These are phyloP conservation scores for Zhengitettix transpicula DNA, from an alignment of 2,888 invertebrate genomes.

Conservation along the genomic window DNA sequence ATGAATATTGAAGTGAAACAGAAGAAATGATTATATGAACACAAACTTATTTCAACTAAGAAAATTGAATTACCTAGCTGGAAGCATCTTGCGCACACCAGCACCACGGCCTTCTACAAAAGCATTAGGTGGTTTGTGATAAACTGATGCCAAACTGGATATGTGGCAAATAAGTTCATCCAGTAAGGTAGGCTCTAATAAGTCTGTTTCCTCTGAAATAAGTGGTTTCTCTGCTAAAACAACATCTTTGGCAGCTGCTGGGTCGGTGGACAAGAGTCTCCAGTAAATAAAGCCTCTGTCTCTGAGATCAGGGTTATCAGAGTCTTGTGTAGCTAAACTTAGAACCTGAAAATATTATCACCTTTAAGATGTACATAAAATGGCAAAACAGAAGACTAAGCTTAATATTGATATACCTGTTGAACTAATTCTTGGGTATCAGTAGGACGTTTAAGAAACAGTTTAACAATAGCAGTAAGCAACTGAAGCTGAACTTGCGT, in stretches of 20 bases:
- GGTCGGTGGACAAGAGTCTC: conserved; percentile 95
- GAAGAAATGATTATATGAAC: neutral
- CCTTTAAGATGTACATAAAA: neutral
- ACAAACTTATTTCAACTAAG: neutral
- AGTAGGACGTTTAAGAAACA: conserved; percentile 94
- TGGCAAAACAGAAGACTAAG: neutral
- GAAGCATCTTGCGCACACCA: conserved; percentile 63
- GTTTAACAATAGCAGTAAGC: conserved; percentile 93
- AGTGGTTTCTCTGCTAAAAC: conserved; percentile 97
- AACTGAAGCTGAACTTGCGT: conserved; percentile 93
- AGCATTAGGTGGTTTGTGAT: conserved; percentile 96
- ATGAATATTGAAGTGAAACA: neutral
- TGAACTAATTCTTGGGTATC: conserved; percentile 98
- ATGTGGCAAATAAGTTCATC: conserved; percentile 99
- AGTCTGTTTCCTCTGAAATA: conserved; percentile 97
- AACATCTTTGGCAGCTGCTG: conserved; percentile 97
- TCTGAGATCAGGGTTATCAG: conserved; percentile 94
- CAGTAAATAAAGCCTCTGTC: conserved; percentile 99
- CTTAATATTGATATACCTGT: conserved; percentile 36
- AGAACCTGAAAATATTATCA: conserved; percentile 34
- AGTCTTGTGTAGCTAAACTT: conserved; percentile 74
- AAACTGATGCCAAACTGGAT: conserved; percentile 92
- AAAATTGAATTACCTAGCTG: conserved; percentile 37
- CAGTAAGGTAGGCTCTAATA: conserved; percentile 88
- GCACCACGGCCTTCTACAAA: conserved; percentile 81